phyloP scores from a whole-genome alignment of 2,113 vertebrate species.

The Sinocyclocheilus anophthalmus region DNA sequence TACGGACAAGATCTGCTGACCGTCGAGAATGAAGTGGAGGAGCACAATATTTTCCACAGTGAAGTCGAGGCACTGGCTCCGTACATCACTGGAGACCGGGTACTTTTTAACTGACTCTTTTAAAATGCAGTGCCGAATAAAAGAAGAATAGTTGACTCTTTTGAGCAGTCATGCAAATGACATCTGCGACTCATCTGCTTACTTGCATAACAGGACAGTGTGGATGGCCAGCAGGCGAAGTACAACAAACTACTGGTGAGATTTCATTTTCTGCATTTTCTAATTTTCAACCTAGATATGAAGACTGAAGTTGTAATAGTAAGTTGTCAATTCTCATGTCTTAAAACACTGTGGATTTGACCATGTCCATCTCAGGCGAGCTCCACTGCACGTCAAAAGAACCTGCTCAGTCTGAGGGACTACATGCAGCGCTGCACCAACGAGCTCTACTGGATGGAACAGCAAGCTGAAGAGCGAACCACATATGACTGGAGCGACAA shows the following conservation, averaged over 20 bases:
- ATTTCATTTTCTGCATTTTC: not conserved
- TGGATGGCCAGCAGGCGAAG: conserved; percentile 78
- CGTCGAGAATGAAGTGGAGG: conserved; percentile 90
- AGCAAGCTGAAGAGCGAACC: conserved; percentile 89
- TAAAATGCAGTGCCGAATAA: not conserved
- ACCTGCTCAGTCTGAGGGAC: conserved; percentile 88
- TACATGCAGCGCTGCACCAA: conserved; percentile 99
- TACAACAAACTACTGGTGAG: conserved; percentile 94
- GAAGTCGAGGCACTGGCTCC: conserved; percentile 94
- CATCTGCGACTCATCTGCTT: not conserved
- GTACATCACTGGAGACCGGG: conserved; percentile 82
- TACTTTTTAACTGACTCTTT: conserved; percentile 46
- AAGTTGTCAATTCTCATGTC: not conserved
- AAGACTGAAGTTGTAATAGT: not conserved
- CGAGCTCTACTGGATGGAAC: conserved; percentile 98
- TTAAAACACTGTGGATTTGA: not conserved
- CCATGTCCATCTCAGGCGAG: conserved; percentile 53
- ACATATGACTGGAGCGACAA: conserved; percentile 93
- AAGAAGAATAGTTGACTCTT: too few species aligned
- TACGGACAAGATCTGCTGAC: conserved; percentile 89
- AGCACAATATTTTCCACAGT: conserved; percentile 96
- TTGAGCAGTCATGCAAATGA: too few species aligned
- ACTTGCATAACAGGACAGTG: not conserved
- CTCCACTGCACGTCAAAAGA: conserved; percentile 84
- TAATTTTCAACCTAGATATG: not conserved